These are phyloP conservation scores for human DNA, from an alignment of 2,113 vertebrate genomes.

Conservation along the genomic window GRCh38 chr2:64551501-64552000, in stretches of 20 bases:
- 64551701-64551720: constrained; percentile 85
- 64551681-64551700: constrained; percentile 84
- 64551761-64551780: constrained; percentile 81
- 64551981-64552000: constrained; percentile 88
- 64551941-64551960: constrained; percentile 78
- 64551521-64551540: constrained; percentile 91
- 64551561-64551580: constrained; percentile 92
- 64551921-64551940: constrained; percentile 64
- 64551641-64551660: constrained; percentile 85
- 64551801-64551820: constrained; percentile 83
- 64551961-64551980: constrained; percentile 77
- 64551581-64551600: constrained; percentile 83
- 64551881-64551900: constrained; percentile 80
- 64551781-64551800: constrained; percentile 84
- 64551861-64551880: constrained; percentile 79
- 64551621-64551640: constrained; percentile 80
- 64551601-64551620: constrained; percentile 87
- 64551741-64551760: constrained; percentile 80
- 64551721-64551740: constrained; percentile 84
- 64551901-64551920: constrained; percentile 71
- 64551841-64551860: constrained; percentile 75
- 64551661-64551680: constrained; percentile 86
- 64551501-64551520: constrained; percentile 91
- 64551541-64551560: constrained; percentile 95
- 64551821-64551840: constrained; percentile 80